phyloP scores from a whole-genome alignment of 1,140 invertebrate genomes.

The Protaetia brevitarsis region DNA sequence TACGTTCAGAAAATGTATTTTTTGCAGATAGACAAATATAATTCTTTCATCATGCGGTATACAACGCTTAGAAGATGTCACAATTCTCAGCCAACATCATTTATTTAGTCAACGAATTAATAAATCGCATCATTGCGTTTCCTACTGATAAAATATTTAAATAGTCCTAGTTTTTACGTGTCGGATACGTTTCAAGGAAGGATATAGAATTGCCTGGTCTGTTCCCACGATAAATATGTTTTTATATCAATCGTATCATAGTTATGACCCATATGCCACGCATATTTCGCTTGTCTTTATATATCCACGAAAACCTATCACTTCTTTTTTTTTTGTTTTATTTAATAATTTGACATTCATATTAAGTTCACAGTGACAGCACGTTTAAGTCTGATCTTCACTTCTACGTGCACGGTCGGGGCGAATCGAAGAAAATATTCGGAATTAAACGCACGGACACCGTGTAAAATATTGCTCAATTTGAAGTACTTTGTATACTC shows the following conservation, averaged over 20 bases:
- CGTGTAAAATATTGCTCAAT: constrained; percentile 5
- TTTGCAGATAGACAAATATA: no score
- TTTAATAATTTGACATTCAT: constrained; percentile 49
- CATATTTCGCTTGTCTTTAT: constrained; percentile 18
- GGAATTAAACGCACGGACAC: neutral
- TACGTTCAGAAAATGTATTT: no score
- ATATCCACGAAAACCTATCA: constrained; percentile 39
- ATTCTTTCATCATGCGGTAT: no score
- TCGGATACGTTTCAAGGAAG: no score
- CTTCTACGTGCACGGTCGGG: neutral
- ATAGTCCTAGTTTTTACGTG: no score
- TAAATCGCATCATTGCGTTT: no score
- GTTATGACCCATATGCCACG: constrained; percentile 13
- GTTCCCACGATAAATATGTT: no score
- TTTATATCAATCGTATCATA: neutral
- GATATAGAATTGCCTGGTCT: neutral
- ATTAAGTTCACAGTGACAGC: neutral
- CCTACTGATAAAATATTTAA: no score
- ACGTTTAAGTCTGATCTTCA: neutral
- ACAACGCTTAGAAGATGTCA: no score
- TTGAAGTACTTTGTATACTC: constrained; percentile 23
- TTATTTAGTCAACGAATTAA: no score
- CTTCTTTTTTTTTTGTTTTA: constrained; percentile 32
- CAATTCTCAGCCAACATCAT: no score
- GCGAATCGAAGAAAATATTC: neutral